Base-by-base conservation (phyloP, 92 coral and sea anemone genomes). In the Zoanthus sansibaricus region DNA sequence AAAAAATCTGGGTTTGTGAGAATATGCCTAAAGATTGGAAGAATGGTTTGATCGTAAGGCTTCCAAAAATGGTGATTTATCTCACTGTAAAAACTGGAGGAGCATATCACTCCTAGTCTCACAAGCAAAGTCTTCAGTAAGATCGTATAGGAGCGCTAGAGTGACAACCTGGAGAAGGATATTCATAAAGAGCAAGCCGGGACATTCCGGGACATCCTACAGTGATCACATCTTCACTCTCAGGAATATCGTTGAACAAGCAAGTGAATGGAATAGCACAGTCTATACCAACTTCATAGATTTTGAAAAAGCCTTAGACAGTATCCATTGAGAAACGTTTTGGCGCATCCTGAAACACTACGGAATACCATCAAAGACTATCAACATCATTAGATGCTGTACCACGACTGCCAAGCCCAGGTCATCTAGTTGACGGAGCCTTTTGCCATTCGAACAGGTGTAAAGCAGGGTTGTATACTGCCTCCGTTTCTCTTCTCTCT, bases 11-110 rank as follows among this genome's bases (percentile, higher is more conserved):
- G 45, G 54, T 78, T 8, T 78, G 25, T 68, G 83, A 30, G 17
- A 56, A 78, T 4, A 31, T 78, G 25, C 47, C 46, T 78, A 71
- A 56, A 77, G 82, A 55, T 16, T 10, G 12, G 62, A 55, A 62
- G 70, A 62, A 1, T 62, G 70, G 70, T 30, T 37, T 17, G 31
- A 62, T 18, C 70, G 70, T 18, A 62, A 62, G 70, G 30, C 70
- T 62, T 18, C 70, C 70, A 62, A 62, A 62, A 16, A 25, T 25
- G 70, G 70, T 62, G 70, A 17, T 16, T 14, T 62, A 62, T 16
- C 18, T 62, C 30, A 62, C 70, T 16, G 70, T 62, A 62, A 62
- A 5, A 62, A 62, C 70, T 62, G 70, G 32, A 62, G 32, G 70
- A 7, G 70, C 70, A 18, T 62, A 16, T 0, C 70, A 16, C 30